Conservation (phyloP, 2,797 vertebrate species). For the Nannoperca australis region DNA sequence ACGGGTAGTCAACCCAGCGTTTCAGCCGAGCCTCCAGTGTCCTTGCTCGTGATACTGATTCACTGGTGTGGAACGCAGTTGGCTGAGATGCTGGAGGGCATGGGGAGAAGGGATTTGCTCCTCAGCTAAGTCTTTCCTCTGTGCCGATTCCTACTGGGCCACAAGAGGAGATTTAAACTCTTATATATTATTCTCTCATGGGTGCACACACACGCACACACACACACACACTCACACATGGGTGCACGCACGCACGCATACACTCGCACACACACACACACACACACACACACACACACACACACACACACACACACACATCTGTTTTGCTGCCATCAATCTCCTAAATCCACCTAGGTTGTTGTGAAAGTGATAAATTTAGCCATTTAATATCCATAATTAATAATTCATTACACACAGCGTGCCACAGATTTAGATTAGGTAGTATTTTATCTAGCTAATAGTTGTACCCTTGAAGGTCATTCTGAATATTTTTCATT, state of each 20-base stretch:
- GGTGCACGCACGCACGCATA: neutral
- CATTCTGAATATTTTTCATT: constrained; percentile 64
- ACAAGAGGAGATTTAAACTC: constrained; percentile 68
- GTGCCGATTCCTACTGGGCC: constrained; percentile 58
- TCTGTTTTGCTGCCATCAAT: constrained; percentile 71
- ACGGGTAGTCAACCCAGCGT: constrained; percentile 72
- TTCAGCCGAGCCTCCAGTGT: constrained; percentile 70
- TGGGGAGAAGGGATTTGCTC: constrained; percentile 75
- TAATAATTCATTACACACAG: constrained; percentile 78
- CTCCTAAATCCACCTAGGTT: constrained; percentile 71
- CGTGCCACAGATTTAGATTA: constrained; percentile 66
- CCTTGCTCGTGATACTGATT: constrained; percentile 72
- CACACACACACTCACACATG: constrained; percentile 21
- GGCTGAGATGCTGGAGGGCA: constrained; percentile 73
- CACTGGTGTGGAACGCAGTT: constrained; percentile 77
- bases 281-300: constrained; percentile 13
- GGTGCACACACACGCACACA: neutral
- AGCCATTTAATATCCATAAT: constrained; percentile 80
- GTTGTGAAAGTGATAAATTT: constrained; percentile 82
- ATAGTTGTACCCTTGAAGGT: constrained; percentile 72
- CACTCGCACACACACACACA: too few species aligned
- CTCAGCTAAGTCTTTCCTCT: constrained; percentile 69
- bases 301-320: constrained; percentile 34
- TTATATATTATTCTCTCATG: constrained; percentile 35
- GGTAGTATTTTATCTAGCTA: constrained; percentile 73